These are phyloP conservation scores for Recurvirostra avosetta DNA, from an alignment of 2,113 vertebrate species.

Conservation along the genomic window DNA sequence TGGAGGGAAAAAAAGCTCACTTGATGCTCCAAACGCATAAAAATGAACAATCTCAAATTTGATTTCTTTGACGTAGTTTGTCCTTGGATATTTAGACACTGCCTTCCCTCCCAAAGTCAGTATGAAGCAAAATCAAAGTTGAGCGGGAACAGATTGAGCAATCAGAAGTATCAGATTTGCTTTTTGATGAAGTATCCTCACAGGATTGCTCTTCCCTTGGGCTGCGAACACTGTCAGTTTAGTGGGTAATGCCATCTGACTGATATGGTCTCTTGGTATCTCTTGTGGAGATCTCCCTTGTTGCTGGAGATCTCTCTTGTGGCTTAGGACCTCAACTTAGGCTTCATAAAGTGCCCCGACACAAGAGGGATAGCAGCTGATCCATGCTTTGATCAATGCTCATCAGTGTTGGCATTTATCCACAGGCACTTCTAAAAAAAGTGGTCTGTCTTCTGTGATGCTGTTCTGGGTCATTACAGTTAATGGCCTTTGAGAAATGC, in stretches of 20 bases:
- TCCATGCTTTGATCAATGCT: neutral
- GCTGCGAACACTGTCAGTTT: neutral
- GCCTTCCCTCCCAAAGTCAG: neutral
- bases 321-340: neutral
- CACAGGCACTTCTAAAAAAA: constrained; percentile 3
- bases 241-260: neutral
- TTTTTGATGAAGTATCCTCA: neutral
- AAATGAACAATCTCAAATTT: neutral
- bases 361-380: neutral
- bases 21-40: neutral
- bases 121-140: neutral
- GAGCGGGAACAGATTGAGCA: neutral
- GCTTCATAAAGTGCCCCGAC: neutral
- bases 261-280: neutral
- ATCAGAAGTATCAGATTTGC: neutral
- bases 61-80: neutral
- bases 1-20: neutral
- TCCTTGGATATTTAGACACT: neutral
- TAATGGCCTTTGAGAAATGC: constrained; percentile 34
- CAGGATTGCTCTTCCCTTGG: neutral
- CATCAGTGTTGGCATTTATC: neutral
- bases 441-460: neutral
- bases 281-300: neutral
- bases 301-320: neutral
- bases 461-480: constrained; percentile 24